Evolutionary conservation across 2,888 invertebrate species (phyloP).

Genomic region (Dryocosmus kuriphilus): DNA sequence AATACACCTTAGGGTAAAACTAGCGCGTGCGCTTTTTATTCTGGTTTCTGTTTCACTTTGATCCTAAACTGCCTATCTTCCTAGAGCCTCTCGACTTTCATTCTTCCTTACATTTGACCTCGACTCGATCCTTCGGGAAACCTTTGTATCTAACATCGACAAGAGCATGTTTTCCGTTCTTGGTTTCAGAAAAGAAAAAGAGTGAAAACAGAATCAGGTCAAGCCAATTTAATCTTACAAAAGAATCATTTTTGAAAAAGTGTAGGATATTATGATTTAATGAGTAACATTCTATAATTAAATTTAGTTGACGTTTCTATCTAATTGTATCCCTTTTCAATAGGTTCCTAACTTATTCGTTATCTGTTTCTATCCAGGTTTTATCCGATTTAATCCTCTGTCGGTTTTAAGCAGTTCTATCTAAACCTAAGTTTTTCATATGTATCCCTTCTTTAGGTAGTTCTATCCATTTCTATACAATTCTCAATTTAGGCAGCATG

Average conservation of each 20-base stretch:
- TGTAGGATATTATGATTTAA: background rate
- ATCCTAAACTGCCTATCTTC: slow-evolving; percentile 1
- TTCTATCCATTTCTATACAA: too few relatives aligned
- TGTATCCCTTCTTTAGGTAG: too few relatives aligned
- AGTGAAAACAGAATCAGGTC: background rate
- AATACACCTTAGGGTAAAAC: background rate
- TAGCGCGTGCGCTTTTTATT: background rate
- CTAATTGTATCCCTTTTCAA: too few relatives aligned
- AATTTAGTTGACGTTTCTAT: too few relatives aligned
- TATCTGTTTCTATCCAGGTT: too few relatives aligned
- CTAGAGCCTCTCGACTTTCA: slow-evolving; percentile 7
- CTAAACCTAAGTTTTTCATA: too few relatives aligned
- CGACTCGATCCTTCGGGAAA: background rate
- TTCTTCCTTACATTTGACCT: slow-evolving; percentile 7
- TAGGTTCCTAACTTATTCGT: too few relatives aligned
- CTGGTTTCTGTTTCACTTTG: background rate
- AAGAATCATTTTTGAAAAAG: background rate
- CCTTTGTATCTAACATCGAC: background rate
- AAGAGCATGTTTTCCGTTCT: slow-evolving; percentile 2
- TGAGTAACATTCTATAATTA: too few relatives aligned
- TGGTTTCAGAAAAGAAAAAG: background rate
- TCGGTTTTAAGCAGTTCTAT: too few relatives aligned
- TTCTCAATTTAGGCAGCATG: too few relatives aligned
- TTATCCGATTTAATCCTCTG: too few relatives aligned
- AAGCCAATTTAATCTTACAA: background rate